Evolutionary conservation across 2,113 vertebrate genomes (phyloP), one percentile per base, ranked within the genome.

Genomic region (Anoplopoma fimbria): DNA sequence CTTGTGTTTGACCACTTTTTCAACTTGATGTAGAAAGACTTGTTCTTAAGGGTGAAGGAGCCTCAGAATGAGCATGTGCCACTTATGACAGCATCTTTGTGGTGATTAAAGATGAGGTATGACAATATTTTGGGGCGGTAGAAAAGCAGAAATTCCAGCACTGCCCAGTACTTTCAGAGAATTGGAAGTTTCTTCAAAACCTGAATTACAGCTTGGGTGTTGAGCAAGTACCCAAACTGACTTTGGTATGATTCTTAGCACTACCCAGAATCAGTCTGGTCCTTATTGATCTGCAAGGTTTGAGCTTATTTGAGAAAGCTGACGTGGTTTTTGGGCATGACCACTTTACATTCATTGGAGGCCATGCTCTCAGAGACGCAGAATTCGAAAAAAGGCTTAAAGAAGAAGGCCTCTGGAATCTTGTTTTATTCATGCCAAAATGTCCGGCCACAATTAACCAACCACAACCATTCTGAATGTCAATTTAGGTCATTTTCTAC

Each of bases 401-500:
- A 82, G 58, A 49, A 75, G 63, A 62, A 77, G 65, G 69, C 75
- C 71, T 84, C 75, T 77, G 80, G 86, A 92, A 86, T 89, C 72
- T 82, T 75, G 87, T 86, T 92, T 93, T 87, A 87, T 87, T 87
- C 87, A 84, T 84, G 78, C 82, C 86, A 88, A 88, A 93, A 91
- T 85, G 81, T 81, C 71, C 49, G 79, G 69, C 88, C 80, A 87
- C 88, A 90, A 90, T 91, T 88, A 87, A 92, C 85, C 87, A 87
- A 84, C 88, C 89, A 86, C 69, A 68, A 89, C 87, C 81, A 78
- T 81, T 77, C 81, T 85, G 90, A 91, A 91, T 92, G 91, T 92
- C 93, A 91, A 88, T 94, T 95, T 93, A 94, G 94, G 93, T 95
- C 92, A 93, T 95, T 95, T 94, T 95, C 93, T 94, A 73, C 81